A percentile compares a stretch with the other conserved stretches of the same genome.
Conservation (phyloP, 53 echinoderm and acorn worm genomes). For the Stichopus horrens region DNA sequence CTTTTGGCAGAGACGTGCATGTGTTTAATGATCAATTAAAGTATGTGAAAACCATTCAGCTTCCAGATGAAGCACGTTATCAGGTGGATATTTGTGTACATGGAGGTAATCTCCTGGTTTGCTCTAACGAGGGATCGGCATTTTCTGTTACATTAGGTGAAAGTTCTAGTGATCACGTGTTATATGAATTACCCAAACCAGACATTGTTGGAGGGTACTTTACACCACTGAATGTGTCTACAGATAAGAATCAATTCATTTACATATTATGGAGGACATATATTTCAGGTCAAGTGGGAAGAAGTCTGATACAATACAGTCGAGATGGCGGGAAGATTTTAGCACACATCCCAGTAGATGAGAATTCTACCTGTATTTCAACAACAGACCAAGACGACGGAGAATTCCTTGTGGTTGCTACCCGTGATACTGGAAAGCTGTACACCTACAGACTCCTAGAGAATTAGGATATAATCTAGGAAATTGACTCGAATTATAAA, state of each 20-base stretch:
- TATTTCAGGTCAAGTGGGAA: background rate
- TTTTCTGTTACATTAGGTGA: background rate
- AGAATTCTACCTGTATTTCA: background rate
- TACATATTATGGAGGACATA: background rate
- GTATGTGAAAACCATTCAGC: background rate
- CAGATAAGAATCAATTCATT: background rate
- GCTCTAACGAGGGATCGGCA: background rate
- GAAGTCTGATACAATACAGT: background rate
- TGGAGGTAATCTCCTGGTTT: background rate
- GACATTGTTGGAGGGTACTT: background rate
- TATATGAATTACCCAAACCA: background rate
- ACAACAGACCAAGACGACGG: background rate
- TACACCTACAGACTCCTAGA: conserved; percentile 1
- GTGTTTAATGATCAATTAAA: background rate
- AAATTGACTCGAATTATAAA: too few species aligned
- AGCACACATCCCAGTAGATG: background rate
- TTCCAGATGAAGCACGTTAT: background rate
- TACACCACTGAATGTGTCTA: background rate
- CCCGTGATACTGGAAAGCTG: background rate
- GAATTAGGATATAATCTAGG: background rate
- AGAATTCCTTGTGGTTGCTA: background rate
- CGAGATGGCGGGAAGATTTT: background rate
- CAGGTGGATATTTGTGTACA: background rate
- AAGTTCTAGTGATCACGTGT: background rate
- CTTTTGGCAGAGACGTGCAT: background rate